phyloP scores from a whole-genome alignment of 2,797 vertebrate genomes.

The Podargus strigoides region DNA sequence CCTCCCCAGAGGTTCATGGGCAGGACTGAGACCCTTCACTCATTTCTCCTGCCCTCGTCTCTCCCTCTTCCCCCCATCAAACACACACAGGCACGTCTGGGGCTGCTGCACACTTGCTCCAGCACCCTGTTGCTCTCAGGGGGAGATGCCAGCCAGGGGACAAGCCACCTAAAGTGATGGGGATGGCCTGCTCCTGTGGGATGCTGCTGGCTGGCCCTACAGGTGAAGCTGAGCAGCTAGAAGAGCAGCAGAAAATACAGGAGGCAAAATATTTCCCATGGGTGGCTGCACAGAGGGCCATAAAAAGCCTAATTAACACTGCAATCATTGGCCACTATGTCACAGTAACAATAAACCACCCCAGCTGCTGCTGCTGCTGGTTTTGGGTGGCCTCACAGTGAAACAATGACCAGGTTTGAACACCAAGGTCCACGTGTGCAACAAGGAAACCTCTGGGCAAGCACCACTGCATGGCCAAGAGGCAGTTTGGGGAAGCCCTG shows the following conservation, averaged over 20 bases:
- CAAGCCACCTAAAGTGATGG: neutral
- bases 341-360: neutral
- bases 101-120: rapidly evolving
- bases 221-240: neutral
- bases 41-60: neutral
- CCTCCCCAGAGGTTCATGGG: neutral
- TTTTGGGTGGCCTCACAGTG: neutral
- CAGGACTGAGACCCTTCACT: neutral
- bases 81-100: rapidly evolving
- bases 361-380: neutral
- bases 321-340: neutral
- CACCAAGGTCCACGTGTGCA: neutral
- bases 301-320: neutral
- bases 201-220: neutral
- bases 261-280: neutral
- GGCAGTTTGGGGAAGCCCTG: neutral
- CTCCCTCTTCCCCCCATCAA: neutral
- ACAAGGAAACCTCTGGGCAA: neutral
- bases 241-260: neutral
- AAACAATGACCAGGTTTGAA: neutral
- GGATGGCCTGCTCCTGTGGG: rapidly evolving
- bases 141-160: neutral
- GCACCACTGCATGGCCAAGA: neutral
- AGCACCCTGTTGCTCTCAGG: neutral
- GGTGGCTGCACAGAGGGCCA: neutral